Evolutionary conservation across 2,113 vertebrate genomes (phyloP), one percentile per base, ranked within the genome.

Genomic region (Tympanuchus pallidicinctus): DNA sequence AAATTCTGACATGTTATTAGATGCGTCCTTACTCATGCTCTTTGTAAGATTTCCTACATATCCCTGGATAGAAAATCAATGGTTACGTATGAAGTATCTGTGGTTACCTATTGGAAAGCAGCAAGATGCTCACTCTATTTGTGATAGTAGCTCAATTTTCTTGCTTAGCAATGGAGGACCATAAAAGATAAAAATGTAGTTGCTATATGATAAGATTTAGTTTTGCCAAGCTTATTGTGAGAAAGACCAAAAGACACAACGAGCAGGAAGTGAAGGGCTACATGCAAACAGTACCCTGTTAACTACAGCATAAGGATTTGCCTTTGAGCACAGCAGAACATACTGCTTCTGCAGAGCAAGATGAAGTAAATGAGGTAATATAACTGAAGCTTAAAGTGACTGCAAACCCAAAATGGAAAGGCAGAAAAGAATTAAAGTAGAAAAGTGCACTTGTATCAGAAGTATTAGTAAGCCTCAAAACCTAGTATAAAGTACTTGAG

Each of bases 41-140:
- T 95, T 96, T 90, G 93, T 97, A 95, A 86, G 79, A 79, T 96
- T 95, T 92, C 93, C 87, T 96, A 13, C 87, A 76, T 73, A 91
- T 94, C 95, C 86, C 91, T 96, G 83, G 90, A 81, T 91, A 96
- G 93, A 96, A 96, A 95, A 97, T 94, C 96, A 95, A 92, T 96
- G 93, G 93, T 92, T 97, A 95, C 90, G 2, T 92, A 96, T 92
- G 95, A 97, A 92, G 74, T 79, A 83, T 87, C 71, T 74, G 87
- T 87, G 70, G 74, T 86, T 96, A 70, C 72, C 86, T 73, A 73
- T 74, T 88, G 69, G 86, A 96, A 92, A 96, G 74, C 88, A 89
- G 77, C 75, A 57, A 57, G 77, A 69, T 87, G 43, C 40, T 90
- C 86, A 52, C 71, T 52, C 45, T 82, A 50, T 54, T 71, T 92